A percentile compares a stretch with the other conserved stretches of the same genome.
phyloP scores from a whole-genome alignment of 2,113 vertebrate species.

The Arizona elegans region DNA sequence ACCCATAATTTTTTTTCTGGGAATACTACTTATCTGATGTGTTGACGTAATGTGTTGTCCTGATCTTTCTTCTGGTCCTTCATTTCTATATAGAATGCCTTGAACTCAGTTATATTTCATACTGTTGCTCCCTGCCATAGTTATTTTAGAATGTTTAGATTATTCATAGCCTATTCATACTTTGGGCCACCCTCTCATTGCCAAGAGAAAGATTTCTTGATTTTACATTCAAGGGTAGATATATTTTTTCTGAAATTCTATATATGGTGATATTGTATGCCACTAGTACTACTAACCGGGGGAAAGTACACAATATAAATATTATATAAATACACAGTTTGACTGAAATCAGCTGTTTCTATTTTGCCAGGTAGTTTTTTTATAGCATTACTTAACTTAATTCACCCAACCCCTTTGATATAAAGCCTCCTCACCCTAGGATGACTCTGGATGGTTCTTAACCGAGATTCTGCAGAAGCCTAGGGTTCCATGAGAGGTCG shows the following conservation, averaged over 20 bases:
- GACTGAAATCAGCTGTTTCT: background rate
- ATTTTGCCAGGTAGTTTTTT: background rate
- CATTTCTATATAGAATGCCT: background rate
- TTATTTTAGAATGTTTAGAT: background rate
- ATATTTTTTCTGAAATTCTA: background rate
- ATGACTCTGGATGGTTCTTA: background rate
- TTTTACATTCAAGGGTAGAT: constrained; percentile 9
- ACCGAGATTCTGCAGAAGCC: background rate
- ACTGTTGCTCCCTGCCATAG: background rate
- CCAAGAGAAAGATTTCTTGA: background rate
- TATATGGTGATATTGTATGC: background rate
- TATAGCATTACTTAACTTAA: background rate
- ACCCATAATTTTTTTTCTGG: background rate
- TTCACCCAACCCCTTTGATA: background rate
- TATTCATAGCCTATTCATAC: background rate
- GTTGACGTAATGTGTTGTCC: background rate
- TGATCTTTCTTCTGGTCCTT: background rate
- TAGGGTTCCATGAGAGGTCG: background rate
- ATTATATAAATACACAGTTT: background rate
- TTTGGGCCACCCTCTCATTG: background rate
- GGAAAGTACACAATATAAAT: background rate
- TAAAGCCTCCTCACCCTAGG: background rate
- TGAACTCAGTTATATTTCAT: background rate
- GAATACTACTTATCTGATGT: background rate
- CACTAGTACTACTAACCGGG: background rate